Conservation (phyloP, 2,797 vertebrate genomes). For the Sus cebifrons region DNA sequence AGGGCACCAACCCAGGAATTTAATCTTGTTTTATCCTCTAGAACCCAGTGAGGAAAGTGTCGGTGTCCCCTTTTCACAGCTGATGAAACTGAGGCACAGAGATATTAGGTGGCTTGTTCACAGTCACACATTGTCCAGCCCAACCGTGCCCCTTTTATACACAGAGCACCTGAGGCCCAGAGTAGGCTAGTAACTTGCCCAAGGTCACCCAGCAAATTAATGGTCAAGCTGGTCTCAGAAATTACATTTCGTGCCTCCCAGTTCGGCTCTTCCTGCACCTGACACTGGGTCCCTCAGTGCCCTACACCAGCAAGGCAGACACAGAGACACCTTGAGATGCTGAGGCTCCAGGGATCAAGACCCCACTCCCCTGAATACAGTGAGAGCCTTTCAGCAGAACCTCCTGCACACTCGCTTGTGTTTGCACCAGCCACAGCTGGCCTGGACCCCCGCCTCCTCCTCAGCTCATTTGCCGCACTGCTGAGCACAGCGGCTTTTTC, state of each 20-base stretch:
- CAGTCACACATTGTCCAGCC: not conserved
- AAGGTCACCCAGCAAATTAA: not conserved
- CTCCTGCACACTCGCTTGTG: not conserved
- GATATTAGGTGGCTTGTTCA: not conserved
- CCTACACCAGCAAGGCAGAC: not conserved
- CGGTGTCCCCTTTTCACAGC: not conserved
- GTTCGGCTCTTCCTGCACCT: not conserved
- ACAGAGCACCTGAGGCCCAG: not conserved
- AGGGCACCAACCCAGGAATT: not conserved
- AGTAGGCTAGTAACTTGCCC: not conserved
- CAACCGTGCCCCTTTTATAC: not conserved
- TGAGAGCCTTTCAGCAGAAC: not conserved
- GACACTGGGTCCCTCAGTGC: not conserved
- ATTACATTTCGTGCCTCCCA: not conserved
- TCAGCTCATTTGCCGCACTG: conserved; percentile 79
- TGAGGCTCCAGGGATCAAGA: not conserved
- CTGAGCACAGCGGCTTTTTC: conserved; percentile 88
- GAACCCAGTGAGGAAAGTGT: not conserved
- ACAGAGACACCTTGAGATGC: not conserved
- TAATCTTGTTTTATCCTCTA: not conserved
- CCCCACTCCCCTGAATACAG: not conserved
- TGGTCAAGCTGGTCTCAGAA: not conserved
- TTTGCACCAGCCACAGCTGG: conserved; percentile 74
- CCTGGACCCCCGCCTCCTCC: not conserved
- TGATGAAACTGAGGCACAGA: not conserved